phyloP scores from a whole-genome alignment of 1,140 invertebrate genomes.

The Pristionchus pacificus region DNA sequence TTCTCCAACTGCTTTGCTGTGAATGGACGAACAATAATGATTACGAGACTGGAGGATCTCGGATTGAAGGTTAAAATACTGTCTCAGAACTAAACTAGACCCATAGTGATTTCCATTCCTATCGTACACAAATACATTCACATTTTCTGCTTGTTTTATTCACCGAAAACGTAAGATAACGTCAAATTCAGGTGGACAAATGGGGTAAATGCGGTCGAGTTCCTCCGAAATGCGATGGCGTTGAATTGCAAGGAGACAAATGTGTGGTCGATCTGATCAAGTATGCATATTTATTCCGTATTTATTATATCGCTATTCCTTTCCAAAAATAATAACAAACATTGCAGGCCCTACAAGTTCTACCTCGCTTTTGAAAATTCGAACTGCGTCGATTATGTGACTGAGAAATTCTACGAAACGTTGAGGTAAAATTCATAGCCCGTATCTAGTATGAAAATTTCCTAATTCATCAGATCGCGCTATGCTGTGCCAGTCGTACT shows the following conservation, averaged over 20 bases:
- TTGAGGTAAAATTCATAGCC: neutral
- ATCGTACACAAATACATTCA: neutral
- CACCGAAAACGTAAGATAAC: neutral
- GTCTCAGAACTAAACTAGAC: neutral
- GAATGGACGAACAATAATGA: constrained; percentile 62
- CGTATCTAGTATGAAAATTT: neutral
- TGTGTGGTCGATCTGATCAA: constrained; percentile 24
- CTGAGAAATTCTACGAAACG: constrained; percentile 70
- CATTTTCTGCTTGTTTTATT: neutral
- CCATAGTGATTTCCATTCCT: neutral
- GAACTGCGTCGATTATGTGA: constrained; percentile 90
- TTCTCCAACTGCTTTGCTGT: constrained; percentile 66
- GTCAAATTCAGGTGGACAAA: constrained; percentile 61
- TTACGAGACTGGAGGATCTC: constrained; percentile 63
- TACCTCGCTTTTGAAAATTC: constrained; percentile 95
- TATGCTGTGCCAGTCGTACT: constrained; percentile 24
- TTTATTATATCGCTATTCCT: too few species aligned
- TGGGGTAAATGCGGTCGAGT: constrained; percentile 66
- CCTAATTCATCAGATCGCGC: neutral
- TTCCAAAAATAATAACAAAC: too few species aligned
- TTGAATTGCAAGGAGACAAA: constrained; percentile 21
- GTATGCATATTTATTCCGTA: neutral
- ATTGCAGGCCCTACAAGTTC: constrained; percentile 91
- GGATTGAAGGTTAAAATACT: constrained; percentile 61
- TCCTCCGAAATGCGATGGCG: constrained; percentile 22